Percentiles rank a stretch among this genome's conserved stretches.
Conservation (phyloP, 2,113 vertebrate species). For the Notarius quadriscutis region DNA sequence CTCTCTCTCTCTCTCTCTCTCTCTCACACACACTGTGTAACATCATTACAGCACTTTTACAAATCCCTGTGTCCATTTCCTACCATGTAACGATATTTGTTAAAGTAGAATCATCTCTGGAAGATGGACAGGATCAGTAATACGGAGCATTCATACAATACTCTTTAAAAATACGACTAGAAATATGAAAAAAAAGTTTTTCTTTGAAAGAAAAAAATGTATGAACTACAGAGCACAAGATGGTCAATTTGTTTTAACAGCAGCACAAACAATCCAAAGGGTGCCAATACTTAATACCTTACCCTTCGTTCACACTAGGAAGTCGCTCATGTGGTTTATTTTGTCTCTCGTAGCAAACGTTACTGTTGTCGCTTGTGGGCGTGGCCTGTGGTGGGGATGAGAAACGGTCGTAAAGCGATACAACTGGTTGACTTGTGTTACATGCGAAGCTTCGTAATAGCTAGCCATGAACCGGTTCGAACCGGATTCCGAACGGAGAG, state of each 20-base stretch:
- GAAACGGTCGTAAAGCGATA: too few species aligned
- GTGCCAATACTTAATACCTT: neutral
- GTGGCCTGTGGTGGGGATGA: too few species aligned
- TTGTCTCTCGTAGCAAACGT: neutral
- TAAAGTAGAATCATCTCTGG: neutral
- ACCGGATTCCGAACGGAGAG: neutral
- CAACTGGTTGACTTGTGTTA: neutral
- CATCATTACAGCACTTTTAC: conserved; percentile 2
- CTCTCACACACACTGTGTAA: neutral
- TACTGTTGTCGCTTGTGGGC: neutral
- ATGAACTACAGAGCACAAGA: neutral
- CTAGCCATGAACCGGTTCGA: neutral
- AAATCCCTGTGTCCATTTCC: neutral
- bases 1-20: neutral
- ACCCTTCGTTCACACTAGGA: neutral
- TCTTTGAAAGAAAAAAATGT: neutral
- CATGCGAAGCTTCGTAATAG: neutral
- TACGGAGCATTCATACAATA: neutral
- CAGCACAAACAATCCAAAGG: neutral
- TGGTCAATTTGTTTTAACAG: neutral
- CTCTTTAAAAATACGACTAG: too few species aligned
- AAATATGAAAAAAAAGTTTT: neutral
- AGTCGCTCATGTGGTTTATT: neutral
- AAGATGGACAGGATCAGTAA: neutral
- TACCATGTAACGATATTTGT: neutral